Percentiles rank a stretch among this genome's conserved stretches.
Conservation (phyloP, 1,140 invertebrate genomes). For the Magallana angulata region DNA sequence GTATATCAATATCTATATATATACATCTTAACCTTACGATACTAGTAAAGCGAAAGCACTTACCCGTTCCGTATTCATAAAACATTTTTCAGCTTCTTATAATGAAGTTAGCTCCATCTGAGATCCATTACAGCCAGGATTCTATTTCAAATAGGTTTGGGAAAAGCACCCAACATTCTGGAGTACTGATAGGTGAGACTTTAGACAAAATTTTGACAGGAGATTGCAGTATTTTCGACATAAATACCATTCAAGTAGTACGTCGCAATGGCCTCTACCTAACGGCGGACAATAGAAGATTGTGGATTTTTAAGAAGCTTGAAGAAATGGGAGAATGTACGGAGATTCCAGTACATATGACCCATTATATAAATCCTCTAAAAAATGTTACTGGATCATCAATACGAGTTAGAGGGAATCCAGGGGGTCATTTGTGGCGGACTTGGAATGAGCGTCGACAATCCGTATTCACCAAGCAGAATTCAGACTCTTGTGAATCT, state of each 20-base stretch:
- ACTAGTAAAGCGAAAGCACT: no score
- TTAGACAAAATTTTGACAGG: background rate
- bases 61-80: no score
- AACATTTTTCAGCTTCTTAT: no score
- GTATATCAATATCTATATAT: no score
- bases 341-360: background rate
- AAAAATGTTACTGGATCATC: background rate
- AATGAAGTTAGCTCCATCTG: no score
- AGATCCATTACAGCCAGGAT: background rate
- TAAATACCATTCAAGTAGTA: background rate
- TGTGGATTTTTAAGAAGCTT: slow-evolving; percentile 27
- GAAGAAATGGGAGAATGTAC: slow-evolving; percentile 12
- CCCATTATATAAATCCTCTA: background rate
- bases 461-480: background rate
- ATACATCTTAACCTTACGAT: no score
- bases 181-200: background rate
- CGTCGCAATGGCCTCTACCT: no score
- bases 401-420: background rate
- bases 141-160: background rate
- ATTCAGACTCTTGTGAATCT: background rate
- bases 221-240: background rate
- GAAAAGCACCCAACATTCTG: background rate
- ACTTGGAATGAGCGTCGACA: background rate
- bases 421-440: background rate
- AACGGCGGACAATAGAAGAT: background rate